Evolutionary conservation across 37 sponge, comb jelly and placozoan species (phyloP).

Genomic region (Oscarella lobularis): DNA sequence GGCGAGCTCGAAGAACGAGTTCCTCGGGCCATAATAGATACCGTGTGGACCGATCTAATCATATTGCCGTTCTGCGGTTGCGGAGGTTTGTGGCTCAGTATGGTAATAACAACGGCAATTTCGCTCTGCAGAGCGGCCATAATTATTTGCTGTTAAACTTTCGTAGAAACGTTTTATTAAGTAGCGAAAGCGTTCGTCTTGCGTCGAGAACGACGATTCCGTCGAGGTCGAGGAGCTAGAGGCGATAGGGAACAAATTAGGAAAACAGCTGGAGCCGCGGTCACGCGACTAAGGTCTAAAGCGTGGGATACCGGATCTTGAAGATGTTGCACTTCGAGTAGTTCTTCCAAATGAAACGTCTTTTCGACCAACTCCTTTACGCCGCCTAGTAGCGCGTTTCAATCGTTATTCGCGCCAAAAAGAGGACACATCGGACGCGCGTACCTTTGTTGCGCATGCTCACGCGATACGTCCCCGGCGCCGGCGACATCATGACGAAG

Average conservation of each 20-base stretch:
- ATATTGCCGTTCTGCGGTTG: too few relatives aligned
- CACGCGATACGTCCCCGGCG: not conserved
- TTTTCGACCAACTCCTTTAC: not conserved
- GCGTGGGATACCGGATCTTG: not conserved
- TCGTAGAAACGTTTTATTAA: not conserved
- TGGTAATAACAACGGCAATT: too few relatives aligned
- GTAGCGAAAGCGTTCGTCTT: not conserved
- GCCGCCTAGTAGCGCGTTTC: too few relatives aligned
- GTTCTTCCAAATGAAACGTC: not conserved
- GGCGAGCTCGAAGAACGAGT: too few relatives aligned
- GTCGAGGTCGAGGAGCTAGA: not conserved
- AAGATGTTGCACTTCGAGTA: not conserved
- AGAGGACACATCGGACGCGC: too few relatives aligned
- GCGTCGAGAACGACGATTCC: not conserved
- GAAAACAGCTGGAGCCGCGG: not conserved
- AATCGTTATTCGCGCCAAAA: too few relatives aligned
- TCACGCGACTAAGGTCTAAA: not conserved
- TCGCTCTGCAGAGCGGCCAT: too few relatives aligned
- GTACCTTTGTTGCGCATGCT: slow-evolving; percentile 1
- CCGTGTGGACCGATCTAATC: too few relatives aligned
- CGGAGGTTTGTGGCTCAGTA: too few relatives aligned
- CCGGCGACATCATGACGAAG: not conserved
- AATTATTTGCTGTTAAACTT: not conserved
- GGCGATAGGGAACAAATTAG: not conserved
- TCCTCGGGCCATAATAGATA: too few relatives aligned